Evolutionary conservation across 1,140 invertebrate species (phyloP), one percentile per base, ranked within the genome.

Genomic region (Apolygus lucorum): DNA sequence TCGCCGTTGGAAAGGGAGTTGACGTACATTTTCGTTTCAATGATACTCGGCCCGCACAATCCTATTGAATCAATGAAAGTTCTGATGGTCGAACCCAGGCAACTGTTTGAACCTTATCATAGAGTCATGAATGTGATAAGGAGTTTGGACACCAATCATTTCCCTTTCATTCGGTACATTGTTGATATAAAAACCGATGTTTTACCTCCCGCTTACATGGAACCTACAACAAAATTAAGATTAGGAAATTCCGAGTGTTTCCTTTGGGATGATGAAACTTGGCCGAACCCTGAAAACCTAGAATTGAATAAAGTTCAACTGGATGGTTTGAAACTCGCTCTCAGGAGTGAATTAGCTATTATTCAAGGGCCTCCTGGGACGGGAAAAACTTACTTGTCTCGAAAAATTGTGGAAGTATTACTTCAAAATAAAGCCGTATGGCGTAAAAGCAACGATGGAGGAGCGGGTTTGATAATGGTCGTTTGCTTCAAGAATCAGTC

Each of bases 401-500:
- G 90, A 11, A 83, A 88, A 79, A 81, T 91, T 29, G 81, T 85
- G 0, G 78, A 84, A 71, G 82, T 81, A 1, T 75, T 90, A 8
- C 74, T 90, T 11, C 52, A 81, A 27, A 87, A 86, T 74, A 70
- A 77, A 4, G 66, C 72, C 1, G 62, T 63, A 26, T 70, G 59
- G 2, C 75, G 72, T 0, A 64, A 59, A 8, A n/a, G 42, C 21
- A 26, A 22, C 13, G 17, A 65, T 2, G 42, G 59, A 17, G 87
- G 89, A 2, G 34, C 34, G 8, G 54, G 54, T 11, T 4, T 22
- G 22, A 87, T 95, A 68, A 77, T 95, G 1, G 81, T 95, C 13
- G 84, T 95, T 24, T 92, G 90, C 75, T 92, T 87, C 73, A 93
- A 91, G 0, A 95, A 95, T 76, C 90, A 94, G 78, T 92, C 92